Conservation (phyloP, 2,797 vertebrate genomes). For the Spinibarbus caldwelli region DNA sequence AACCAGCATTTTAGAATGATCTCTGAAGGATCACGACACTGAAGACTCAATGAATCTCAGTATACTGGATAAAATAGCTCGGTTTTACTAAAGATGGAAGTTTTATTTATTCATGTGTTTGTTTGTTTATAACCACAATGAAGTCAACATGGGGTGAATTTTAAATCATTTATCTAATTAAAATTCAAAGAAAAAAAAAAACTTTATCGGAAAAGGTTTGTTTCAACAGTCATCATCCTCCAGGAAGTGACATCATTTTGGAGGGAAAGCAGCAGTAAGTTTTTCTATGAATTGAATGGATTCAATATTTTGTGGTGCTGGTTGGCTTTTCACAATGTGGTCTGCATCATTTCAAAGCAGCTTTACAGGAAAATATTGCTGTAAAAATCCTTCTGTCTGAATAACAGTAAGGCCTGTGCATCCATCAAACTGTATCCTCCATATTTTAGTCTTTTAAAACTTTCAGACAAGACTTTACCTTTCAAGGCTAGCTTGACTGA, state of each 20-base stretch:
- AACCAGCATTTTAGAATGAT: no score
- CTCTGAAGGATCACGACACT: no score
- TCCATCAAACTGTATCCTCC: neutral
- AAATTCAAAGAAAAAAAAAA: no score
- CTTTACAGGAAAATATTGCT: neutral
- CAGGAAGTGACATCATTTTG: constrained; percentile 5
- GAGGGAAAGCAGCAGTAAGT: neutral
- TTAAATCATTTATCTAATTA: no score
- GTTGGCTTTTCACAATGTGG: neutral
- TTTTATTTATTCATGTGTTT: no score
- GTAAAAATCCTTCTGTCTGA: neutral
- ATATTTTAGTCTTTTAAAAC: neutral
- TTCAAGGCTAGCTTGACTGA: neutral
- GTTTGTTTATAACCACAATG: no score
- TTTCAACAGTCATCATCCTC: neutral
- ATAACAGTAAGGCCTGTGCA: neutral
- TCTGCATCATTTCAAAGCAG: neutral
- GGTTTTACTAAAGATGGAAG: no score
- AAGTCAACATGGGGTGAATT: no score
- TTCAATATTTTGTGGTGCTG: neutral
- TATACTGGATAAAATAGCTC: no score
- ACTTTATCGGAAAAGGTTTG: no score
- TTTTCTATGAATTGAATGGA: no score
- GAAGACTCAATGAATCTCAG: no score
- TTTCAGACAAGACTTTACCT: neutral